These are phyloP conservation scores for Muscicapa comitata DNA, from an alignment of 2,797 vertebrate genomes.

Conservation along the genomic window DNA sequence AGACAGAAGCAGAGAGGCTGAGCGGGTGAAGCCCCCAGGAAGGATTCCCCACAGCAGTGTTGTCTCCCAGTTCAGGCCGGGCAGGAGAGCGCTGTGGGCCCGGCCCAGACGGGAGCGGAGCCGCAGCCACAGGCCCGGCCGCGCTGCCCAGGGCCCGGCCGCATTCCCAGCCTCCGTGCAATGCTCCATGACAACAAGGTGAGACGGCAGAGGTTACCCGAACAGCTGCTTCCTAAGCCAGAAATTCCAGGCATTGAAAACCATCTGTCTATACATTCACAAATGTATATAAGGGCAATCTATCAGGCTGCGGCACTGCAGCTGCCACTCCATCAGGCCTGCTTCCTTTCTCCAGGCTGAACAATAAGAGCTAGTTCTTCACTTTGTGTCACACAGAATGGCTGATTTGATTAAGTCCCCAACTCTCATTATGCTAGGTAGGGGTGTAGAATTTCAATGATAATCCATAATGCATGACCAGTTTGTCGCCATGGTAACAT, in stretches of 20 bases:
- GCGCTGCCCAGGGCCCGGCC: slow-evolving; percentile 69
- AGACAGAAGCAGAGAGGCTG: background rate
- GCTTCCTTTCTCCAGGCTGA: slow-evolving; percentile 84
- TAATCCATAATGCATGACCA: slow-evolving; percentile 99
- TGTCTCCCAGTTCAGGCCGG: no score
- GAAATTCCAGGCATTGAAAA: slow-evolving; percentile 93
- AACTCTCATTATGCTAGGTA: slow-evolving; percentile 99
- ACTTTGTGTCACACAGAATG: slow-evolving; percentile 98
- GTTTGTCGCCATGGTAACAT: slow-evolving; percentile 99
- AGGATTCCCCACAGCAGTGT: slow-evolving; percentile 51
- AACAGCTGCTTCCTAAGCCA: slow-evolving; percentile 97
- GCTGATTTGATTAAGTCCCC: slow-evolving; percentile 99
- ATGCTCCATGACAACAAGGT: slow-evolving; percentile 98
- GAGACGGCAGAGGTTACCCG: slow-evolving; percentile 91
- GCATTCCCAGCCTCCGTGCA: slow-evolving; percentile 88
- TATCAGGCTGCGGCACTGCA: slow-evolving; percentile 91
- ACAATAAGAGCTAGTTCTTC: slow-evolving; percentile 95
- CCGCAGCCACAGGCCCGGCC: slow-evolving; percentile 59
- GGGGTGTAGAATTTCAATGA: slow-evolving; percentile 99
- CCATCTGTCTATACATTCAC: slow-evolving; percentile 99
- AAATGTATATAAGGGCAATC: slow-evolving; percentile 94
- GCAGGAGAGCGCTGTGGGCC: no score
- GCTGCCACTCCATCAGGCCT: slow-evolving; percentile 89
- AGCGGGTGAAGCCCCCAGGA: slow-evolving; percentile 52
- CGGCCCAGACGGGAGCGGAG: background rate